These are phyloP conservation scores for Agrotis ipsilon DNA, from an alignment of 2,888 invertebrate genomes.

Conservation along the genomic window DNA sequence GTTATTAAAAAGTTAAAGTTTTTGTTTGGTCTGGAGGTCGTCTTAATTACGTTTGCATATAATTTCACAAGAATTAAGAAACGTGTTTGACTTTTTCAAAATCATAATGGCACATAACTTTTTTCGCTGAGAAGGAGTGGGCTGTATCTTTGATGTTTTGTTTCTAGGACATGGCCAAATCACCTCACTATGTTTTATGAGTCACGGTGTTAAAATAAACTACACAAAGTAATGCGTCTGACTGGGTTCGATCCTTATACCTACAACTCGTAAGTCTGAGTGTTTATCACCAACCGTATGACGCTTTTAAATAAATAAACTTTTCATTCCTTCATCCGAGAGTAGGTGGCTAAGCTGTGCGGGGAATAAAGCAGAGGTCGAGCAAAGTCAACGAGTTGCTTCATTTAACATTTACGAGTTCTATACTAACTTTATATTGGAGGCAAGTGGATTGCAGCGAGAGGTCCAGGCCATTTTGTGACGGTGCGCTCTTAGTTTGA, in stretches of 20 bases:
- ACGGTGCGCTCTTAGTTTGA: neutral
- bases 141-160: too few relatives aligned
- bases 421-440: constrained; percentile 52
- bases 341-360: constrained; percentile 30
- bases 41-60: neutral
- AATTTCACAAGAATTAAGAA: neutral
- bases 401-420: constrained; percentile 61
- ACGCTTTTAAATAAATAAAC: constrained; percentile 13
- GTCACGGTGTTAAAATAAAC: too few relatives aligned
- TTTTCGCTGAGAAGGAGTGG: too few relatives aligned
- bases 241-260: too few relatives aligned
- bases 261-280: too few relatives aligned
- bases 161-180: too few relatives aligned
- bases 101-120: too few relatives aligned
- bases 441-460: constrained; percentile 48
- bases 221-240: too few relatives aligned
- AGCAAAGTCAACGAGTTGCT: constrained; percentile 40
- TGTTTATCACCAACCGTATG: neutral
- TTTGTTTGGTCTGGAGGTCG: too few relatives aligned
- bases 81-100: too few relatives aligned
- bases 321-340: constrained; percentile 36
- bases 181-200: too few relatives aligned
- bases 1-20: neutral
- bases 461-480: constrained; percentile 21
- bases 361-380: constrained; percentile 23